Percentiles rank a stretch among this genome's conserved stretches.
Conservation (phyloP, 2,888 invertebrate species). For the Dinocampus coccinellae region DNA sequence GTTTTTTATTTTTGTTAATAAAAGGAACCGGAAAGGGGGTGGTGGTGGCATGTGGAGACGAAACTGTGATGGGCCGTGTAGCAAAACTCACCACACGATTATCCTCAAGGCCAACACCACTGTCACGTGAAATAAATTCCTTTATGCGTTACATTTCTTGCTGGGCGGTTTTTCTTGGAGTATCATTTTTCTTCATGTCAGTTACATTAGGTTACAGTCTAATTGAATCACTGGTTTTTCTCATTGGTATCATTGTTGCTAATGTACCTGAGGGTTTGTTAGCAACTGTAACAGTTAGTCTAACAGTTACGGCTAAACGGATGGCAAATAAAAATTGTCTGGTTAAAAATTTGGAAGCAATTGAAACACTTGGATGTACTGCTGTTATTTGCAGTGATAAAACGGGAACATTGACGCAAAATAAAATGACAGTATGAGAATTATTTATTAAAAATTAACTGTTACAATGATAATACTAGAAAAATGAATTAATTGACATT, state of each 20-base stretch:
- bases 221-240: slow-evolving; percentile 78
- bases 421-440: slow-evolving; percentile 78
- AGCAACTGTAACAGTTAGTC: slow-evolving; percentile 82
- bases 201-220: slow-evolving; percentile 76
- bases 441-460: not conserved
- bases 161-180: slow-evolving; percentile 78
- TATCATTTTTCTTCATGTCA: slow-evolving; percentile 80
- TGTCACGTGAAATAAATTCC: slow-evolving; percentile 81
- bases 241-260: slow-evolving; percentile 83
- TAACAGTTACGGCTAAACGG: slow-evolving; percentile 82
- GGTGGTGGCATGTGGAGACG: slow-evolving; percentile 77
- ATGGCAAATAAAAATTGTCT: slow-evolving; percentile 82
- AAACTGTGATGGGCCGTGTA: slow-evolving; percentile 80
- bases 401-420: slow-evolving; percentile 83
- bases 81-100: slow-evolving; percentile 78
- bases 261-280: slow-evolving; percentile 85
- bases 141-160: slow-evolving; percentile 81
- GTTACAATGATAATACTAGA: slow-evolving; percentile 63
- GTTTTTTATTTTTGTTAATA: no score
- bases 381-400: slow-evolving; percentile 86
- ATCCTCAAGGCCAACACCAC: slow-evolving; percentile 79
- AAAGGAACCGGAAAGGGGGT: slow-evolving; percentile 71
- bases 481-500: slow-evolving; percentile 52
- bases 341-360: slow-evolving; percentile 84
- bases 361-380: slow-evolving; percentile 83